Evolutionary conservation across 2,888 invertebrate genomes (phyloP), one percentile per base, ranked within the genome.

Genomic region (Conomelus anceps): DNA sequence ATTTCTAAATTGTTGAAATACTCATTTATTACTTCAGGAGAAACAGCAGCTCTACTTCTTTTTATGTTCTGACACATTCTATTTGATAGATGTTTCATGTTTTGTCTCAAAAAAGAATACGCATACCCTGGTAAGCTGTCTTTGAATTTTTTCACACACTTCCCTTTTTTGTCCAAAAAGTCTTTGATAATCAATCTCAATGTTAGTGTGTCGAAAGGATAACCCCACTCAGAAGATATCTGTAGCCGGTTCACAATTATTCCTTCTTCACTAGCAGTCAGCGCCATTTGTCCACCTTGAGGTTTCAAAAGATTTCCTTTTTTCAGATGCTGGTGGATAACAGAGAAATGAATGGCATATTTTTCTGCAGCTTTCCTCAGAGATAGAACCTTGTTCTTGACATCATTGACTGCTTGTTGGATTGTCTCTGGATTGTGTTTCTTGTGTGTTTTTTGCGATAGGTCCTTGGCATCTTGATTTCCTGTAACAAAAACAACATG

Each of bases 1-100:
- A 87, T 89, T 89, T 90, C 89, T 84, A 92, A 90, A 22, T 91
- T 86, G 84, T 91, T 90, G 91, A 92, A 92, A 90, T 92, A 92
- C 1, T 87, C 87, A 87, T 91, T 90, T 13, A 91, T 90, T 22
- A 88, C 89, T 89, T 91, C 91, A 88, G 88, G 90, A 88, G 92
- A 88, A 87, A 91, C 90, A 86, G 91, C 91, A 41, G 92, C 91
- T 22, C 91, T 90, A 22, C 89, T 90, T 22, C 92, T 89, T 89
- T 91, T 92, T 23, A 91, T 90, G 86, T 91, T 91, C 85, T 89
- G 87, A 22, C 87, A 85, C 85, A 91, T 29, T 22, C 91, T 90
- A 34, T 89, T 86, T 29, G 91, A 90, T 86, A 92, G 88, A 41
- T 63, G 88, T 13, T 90, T 86, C 88, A 89, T 90, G 89, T 92